Percentiles rank a stretch among this genome's conserved stretches.
phyloP scores from a whole-genome alignment of 2,888 invertebrate species.

The Yponomeuta malinellus region DNA sequence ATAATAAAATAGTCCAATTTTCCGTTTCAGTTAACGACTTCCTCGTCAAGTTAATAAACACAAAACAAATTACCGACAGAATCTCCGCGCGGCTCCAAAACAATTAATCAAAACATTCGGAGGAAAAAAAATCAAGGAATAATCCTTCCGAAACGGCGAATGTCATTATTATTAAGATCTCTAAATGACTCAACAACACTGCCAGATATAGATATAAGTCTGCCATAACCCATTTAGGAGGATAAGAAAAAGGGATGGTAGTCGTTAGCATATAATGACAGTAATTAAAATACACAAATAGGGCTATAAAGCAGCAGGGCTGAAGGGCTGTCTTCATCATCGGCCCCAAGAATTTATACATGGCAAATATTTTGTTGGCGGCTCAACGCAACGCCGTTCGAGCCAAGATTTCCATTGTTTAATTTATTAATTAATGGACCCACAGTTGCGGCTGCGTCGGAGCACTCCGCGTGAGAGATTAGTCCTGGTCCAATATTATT shows the following conservation, averaged over 20 bases:
- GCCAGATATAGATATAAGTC: conserved; percentile 67
- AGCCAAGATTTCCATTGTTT: conserved; percentile 69
- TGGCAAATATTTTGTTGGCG: conserved; percentile 71
- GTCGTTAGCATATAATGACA: conserved; percentile 80
- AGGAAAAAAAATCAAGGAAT: conserved; percentile 48
- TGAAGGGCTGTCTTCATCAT: conserved; percentile 75
- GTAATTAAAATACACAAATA: conserved; percentile 84
- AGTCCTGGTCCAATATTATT: conserved; percentile 4
- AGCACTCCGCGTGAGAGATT: conserved; percentile 21
- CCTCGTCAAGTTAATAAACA: conserved; percentile 65
- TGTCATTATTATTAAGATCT: conserved; percentile 68
- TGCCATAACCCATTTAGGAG: conserved; percentile 72
- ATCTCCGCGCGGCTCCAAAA: conserved; percentile 49
- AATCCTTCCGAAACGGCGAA: conserved; percentile 45
- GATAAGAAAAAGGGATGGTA: conserved; percentile 77
- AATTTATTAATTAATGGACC: conserved; percentile 73
- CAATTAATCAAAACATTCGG: conserved; percentile 67
- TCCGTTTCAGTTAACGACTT: conserved; percentile 58
- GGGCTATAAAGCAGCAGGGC: conserved; percentile 76
- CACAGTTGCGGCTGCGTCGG: conserved; percentile 55
- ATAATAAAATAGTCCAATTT: conserved; percentile 44
- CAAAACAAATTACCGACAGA: conserved; percentile 64
- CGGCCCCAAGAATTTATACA: conserved; percentile 66
- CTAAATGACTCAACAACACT: conserved; percentile 59
- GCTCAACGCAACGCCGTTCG: conserved; percentile 59